Evolutionary conservation across 2,113 vertebrate species (phyloP).

Genomic region (Notothenia coriiceps): DNA sequence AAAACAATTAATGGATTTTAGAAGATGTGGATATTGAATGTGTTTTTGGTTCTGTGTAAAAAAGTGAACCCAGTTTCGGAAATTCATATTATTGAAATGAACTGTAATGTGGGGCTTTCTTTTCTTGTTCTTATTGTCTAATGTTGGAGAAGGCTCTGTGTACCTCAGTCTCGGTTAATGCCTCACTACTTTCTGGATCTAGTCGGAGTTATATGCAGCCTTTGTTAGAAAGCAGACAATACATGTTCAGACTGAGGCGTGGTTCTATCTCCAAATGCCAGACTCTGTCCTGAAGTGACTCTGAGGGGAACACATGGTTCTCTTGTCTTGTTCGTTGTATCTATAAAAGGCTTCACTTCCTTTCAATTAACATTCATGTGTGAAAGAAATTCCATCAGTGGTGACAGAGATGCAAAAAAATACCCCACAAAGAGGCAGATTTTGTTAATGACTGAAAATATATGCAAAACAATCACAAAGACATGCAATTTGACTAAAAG

Average conservation of each 20-base stretch:
- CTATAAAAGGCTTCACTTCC: not conserved
- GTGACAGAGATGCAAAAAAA: not conserved
- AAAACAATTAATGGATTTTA: too few relatives aligned
- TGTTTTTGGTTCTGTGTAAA: too few relatives aligned
- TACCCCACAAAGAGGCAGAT: too few relatives aligned
- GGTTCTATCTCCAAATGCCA: not conserved
- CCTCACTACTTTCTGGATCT: not conserved
- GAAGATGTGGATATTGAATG: too few relatives aligned
- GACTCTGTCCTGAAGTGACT: not conserved
- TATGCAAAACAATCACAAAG: too few relatives aligned
- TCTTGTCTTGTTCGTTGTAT: not conserved
- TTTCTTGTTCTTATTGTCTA: not conserved
- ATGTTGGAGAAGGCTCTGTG: not conserved
- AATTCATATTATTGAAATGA: not conserved
- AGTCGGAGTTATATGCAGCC: not conserved
- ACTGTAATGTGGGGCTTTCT: not conserved
- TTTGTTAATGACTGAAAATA: too few relatives aligned
- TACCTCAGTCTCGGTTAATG: not conserved
- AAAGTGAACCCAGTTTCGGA: not conserved
- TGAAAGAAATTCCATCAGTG: slow-evolving; percentile 6
- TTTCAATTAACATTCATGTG: not conserved
- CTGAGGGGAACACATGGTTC: not conserved
- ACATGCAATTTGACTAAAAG: too few relatives aligned
- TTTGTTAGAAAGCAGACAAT: not conserved
- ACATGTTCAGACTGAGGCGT: not conserved